A percentile compares a stretch with the other conserved stretches of the same genome.
Evolutionary conservation across 2,113 vertebrate genomes (phyloP).

Genomic region (Ammospiza caudacuta): DNA sequence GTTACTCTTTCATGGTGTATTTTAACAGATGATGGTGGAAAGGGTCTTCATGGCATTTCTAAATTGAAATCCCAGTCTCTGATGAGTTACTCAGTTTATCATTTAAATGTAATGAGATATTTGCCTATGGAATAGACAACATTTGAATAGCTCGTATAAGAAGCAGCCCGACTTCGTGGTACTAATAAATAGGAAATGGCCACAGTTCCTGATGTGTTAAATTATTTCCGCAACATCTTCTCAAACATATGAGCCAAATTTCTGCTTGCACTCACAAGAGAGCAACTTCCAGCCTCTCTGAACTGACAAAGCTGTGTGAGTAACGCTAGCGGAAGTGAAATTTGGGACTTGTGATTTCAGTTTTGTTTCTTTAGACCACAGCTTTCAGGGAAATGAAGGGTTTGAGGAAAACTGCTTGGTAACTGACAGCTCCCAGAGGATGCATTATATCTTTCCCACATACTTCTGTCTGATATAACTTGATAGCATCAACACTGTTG

Average conservation of each 20-base stretch:
- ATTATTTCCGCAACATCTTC: background rate
- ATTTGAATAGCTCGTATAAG: background rate
- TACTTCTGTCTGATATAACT: background rate
- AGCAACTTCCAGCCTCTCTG: background rate
- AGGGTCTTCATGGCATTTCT: background rate
- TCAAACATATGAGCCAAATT: background rate
- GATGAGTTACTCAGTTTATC: background rate
- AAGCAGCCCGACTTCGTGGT: background rate
- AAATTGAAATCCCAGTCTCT: background rate
- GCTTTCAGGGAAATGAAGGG: background rate
- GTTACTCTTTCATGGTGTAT: background rate
- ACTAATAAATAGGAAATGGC: background rate
- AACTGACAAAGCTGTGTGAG: background rate
- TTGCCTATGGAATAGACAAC: background rate
- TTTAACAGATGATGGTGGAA: background rate
- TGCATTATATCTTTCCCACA: conserved; percentile 15
- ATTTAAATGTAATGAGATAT: background rate
- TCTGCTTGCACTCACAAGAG: background rate
- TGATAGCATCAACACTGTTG: conserved; percentile 24
- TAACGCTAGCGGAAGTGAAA: background rate
- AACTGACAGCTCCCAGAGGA: conserved; percentile 12
- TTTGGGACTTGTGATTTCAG: background rate
- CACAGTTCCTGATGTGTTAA: background rate
- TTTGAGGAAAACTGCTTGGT: background rate
- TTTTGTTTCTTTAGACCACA: conserved; percentile 6